Evolutionary conservation across 2,797 vertebrate genomes (phyloP).

Genomic region (Botia kubotai): DNA sequence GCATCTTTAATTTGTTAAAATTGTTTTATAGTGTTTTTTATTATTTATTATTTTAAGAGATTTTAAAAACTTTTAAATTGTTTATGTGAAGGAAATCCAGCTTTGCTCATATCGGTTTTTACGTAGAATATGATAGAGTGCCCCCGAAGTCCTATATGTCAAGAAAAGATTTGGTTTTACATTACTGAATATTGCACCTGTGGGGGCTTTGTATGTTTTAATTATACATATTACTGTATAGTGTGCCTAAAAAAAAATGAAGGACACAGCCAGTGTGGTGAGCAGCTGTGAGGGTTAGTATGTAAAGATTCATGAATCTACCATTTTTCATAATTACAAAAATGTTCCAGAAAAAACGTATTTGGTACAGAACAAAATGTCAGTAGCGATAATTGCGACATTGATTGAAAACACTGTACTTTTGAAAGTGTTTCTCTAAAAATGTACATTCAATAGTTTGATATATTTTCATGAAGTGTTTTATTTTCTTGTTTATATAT

Average conservation of each 20-base stretch:
- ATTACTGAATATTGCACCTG: not conserved
- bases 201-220: not conserved
- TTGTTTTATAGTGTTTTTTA: not conserved
- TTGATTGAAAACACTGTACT: too few relatives aligned
- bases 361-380: too few relatives aligned
- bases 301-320: too few relatives aligned
- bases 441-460: not conserved
- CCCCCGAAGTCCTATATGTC: not conserved
- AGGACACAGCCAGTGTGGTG: not conserved
- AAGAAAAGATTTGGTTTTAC: not conserved
- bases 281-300: not conserved
- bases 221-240: not conserved
- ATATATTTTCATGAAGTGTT: not conserved
- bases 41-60: slow-evolving; percentile 26
- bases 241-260: not conserved
- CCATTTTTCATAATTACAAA: too few relatives aligned
- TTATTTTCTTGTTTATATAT: not conserved
- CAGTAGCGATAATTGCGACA: too few relatives aligned
- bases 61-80: not conserved
- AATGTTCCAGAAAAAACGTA: too few relatives aligned
- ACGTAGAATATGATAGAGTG: not conserved
- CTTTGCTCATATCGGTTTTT: not conserved
- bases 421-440: not conserved
- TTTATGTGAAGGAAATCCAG: slow-evolving; percentile 23
- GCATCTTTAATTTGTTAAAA: not conserved